phyloP scores from a whole-genome alignment of 2,797 vertebrate species.

The Rhodeus uyekii region DNA sequence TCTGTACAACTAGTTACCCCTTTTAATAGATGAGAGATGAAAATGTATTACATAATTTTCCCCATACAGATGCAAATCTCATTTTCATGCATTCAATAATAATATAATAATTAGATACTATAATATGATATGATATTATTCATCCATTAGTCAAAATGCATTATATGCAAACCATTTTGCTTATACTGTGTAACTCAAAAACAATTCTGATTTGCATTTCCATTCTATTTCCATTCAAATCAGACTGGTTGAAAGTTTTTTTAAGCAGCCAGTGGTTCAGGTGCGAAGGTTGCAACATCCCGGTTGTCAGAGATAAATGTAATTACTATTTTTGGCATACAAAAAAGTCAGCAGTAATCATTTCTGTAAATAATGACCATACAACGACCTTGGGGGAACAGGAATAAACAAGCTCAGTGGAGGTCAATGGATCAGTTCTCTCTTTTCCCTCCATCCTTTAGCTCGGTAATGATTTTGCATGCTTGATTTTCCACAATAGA shows the following conservation, averaged over 20 bases:
- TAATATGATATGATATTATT: constrained; percentile 16
- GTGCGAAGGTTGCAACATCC: constrained; percentile 33
- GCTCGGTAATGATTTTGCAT: constrained; percentile 48
- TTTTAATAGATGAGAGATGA: neutral
- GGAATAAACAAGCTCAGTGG: constrained; percentile 52
- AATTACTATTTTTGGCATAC: constrained; percentile 39
- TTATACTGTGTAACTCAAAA: constrained; percentile 9
- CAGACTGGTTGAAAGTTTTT: neutral
- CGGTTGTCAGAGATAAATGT: constrained; percentile 45
- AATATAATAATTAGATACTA: constrained; percentile 20
- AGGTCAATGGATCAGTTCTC: constrained; percentile 50
- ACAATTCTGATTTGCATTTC: constrained; percentile 18
- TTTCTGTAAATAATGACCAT: constrained; percentile 57
- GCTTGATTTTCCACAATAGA: constrained; percentile 55
- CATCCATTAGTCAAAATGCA: neutral
- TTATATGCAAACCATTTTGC: constrained; percentile 6
- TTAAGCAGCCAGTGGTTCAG: constrained; percentile 16
- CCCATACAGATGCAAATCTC: neutral
- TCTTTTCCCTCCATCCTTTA: constrained; percentile 30
- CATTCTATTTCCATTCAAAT: constrained; percentile 26
- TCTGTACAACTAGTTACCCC: neutral
- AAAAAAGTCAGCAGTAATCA: constrained; percentile 36
- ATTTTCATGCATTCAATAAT: constrained; percentile 14
- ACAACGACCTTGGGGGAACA: constrained; percentile 46
- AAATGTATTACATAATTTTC: neutral